These are phyloP conservation scores for Andrena hattorfiana DNA, from an alignment of 2,888 invertebrate genomes.

Conservation along the genomic window DNA sequence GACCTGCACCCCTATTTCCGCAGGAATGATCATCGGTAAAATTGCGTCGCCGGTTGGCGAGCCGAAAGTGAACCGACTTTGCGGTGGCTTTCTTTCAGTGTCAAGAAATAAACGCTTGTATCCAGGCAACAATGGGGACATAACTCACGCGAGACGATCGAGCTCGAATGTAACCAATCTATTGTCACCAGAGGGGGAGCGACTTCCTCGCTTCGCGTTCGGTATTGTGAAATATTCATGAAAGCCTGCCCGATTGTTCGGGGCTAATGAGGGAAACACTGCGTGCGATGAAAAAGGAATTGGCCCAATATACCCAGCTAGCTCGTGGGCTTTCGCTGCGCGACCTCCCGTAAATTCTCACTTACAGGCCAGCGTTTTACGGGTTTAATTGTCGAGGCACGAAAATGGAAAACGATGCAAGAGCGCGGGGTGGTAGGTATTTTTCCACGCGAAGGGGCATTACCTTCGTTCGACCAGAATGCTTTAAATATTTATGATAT, in stretches of 20 bases:
- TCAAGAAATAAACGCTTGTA: slow-evolving; percentile 40
- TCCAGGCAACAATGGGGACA: slow-evolving; percentile 42
- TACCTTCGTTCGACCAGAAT: not conserved
- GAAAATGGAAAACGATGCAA: slow-evolving; percentile 1
- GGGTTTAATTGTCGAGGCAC: slow-evolving; percentile 18
- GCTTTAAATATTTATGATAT: not conserved
- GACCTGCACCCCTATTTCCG: not conserved
- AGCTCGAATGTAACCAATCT: slow-evolving; percentile 44
- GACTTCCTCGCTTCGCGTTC: slow-evolving; percentile 24
- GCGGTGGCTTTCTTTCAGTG: slow-evolving; percentile 10
- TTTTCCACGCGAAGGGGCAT: not conserved
- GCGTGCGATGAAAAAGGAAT: slow-evolving; percentile 7
- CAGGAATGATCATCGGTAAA: slow-evolving; percentile 15
- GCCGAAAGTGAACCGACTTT: not conserved
- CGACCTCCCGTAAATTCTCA: slow-evolving; percentile 25
- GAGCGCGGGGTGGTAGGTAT: not conserved
- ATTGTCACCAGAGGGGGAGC: slow-evolving; percentile 45
- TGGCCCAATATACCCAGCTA: not conserved
- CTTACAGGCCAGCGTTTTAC: slow-evolving; percentile 3
- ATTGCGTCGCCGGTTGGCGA: not conserved
- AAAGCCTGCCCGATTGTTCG: slow-evolving; percentile 44
- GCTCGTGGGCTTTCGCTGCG: not conserved
- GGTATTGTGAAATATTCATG: slow-evolving; percentile 52
- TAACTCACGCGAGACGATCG: slow-evolving; percentile 56
- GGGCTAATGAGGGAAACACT: slow-evolving; percentile 50